Percentiles rank a stretch among this genome's conserved stretches.
These are phyloP conservation scores for Criorhina ranunculi DNA, from an alignment of 2,888 invertebrate species.

Conservation along the genomic window DNA sequence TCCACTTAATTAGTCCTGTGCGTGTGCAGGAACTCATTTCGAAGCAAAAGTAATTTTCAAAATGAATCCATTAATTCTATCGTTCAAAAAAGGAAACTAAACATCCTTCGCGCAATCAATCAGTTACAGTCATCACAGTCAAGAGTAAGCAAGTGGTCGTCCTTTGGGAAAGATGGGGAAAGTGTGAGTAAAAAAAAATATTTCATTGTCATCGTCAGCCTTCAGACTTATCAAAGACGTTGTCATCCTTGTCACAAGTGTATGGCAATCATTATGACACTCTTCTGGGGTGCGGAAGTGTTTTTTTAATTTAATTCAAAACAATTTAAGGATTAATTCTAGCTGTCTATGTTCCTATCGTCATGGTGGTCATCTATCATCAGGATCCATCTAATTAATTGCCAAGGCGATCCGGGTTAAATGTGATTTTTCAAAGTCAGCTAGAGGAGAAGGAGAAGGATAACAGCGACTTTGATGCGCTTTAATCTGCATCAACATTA, in stretches of 20 bases:
- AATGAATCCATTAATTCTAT: constrained; percentile 73
- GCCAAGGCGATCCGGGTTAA: constrained; percentile 26
- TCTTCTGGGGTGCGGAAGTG: constrained; percentile 12
- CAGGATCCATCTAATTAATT: constrained; percentile 52
- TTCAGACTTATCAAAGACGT: constrained; percentile 46
- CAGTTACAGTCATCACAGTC: constrained; percentile 59
- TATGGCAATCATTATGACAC: constrained; percentile 12
- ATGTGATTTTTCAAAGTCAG: constrained; percentile 67
- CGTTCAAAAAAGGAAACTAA: background rate
- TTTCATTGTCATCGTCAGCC: constrained; percentile 57
- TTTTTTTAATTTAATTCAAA: constrained; percentile 52
- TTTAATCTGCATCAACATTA: constrained; percentile 50
- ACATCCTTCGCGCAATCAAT: constrained; percentile 54
- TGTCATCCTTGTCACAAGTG: constrained; percentile 48
- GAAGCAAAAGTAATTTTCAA: constrained; percentile 69
- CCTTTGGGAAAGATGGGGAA: background rate
- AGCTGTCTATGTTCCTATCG: background rate
- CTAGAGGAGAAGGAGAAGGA: constrained; percentile 2
- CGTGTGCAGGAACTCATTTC: constrained; percentile 66
- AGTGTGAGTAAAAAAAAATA: constrained; percentile 31
- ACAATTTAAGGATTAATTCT: constrained; percentile 32
- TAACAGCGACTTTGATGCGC: constrained; percentile 40
- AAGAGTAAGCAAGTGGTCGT: constrained; percentile 38
- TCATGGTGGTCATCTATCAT: constrained; percentile 25
- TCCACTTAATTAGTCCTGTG: constrained; percentile 70